Percentiles rank a stretch among this genome's conserved stretches.
phyloP scores from a whole-genome alignment of 1,140 invertebrate species.

The Lepidotrigona ventralis region DNA sequence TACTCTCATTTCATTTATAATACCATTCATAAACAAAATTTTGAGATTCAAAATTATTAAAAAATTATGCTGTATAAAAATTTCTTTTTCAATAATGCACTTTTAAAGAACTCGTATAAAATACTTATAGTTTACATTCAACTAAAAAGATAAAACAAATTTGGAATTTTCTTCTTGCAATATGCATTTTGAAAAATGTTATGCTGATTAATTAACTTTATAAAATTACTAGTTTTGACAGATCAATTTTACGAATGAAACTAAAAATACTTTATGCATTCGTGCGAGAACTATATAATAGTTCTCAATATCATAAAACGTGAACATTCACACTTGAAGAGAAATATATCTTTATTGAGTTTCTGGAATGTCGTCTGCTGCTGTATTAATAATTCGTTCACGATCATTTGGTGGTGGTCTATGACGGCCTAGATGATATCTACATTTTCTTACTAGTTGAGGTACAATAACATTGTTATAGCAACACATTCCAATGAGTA shows the following conservation, averaged over 20 bases:
- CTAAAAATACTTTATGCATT: constrained; percentile 3
- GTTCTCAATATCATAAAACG: constrained; percentile 1
- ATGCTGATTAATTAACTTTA: neutral
- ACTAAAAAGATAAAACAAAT: neutral
- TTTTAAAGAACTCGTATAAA: neutral
- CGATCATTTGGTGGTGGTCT: constrained; percentile 65
- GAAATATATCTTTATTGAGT: constrained; percentile 33
- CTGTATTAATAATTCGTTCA: constrained; percentile 73
- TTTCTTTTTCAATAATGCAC: neutral
- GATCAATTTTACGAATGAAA: neutral
- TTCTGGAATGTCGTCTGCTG: constrained; percentile 73
- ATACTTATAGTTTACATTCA: neutral
- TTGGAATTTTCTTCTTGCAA: neutral
- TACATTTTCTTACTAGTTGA: constrained; percentile 72
- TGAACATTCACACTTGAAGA: neutral
- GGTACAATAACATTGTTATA: constrained; percentile 88
- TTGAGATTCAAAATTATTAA: neutral
- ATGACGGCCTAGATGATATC: constrained; percentile 65
- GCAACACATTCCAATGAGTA: constrained; percentile 88
- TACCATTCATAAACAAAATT: neutral
- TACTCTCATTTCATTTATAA: constrained; percentile 4
- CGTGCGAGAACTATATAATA: constrained; percentile 8
- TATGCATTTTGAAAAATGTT: neutral
- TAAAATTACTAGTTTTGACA: neutral
- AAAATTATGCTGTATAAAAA: neutral